Conservation (phyloP, 2,113 vertebrate genomes). For the Syngnathus scovelli region DNA sequence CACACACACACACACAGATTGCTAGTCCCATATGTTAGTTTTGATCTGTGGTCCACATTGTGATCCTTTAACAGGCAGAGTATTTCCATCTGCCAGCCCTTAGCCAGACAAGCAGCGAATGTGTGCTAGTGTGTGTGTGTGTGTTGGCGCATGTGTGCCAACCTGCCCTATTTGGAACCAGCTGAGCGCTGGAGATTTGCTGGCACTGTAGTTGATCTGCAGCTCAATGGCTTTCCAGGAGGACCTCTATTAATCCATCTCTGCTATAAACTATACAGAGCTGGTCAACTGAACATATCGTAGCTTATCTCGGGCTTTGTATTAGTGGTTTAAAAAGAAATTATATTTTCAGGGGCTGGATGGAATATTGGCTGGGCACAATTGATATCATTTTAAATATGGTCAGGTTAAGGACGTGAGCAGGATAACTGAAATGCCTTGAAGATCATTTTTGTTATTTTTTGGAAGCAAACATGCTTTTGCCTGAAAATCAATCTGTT, state of each 20-base stretch:
- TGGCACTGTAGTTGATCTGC: constrained; percentile 56
- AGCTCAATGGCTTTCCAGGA: constrained; percentile 61
- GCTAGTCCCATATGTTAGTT: constrained; percentile 50
- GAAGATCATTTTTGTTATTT: too few relatives aligned
- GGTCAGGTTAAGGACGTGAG: neutral
- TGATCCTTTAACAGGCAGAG: constrained; percentile 54
- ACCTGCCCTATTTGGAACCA: constrained; percentile 48
- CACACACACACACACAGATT: constrained; percentile 21
- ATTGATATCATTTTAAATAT: neutral
- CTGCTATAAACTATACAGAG: constrained; percentile 49
- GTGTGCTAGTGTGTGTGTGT: constrained; percentile 2
- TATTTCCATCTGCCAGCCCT: constrained; percentile 55
- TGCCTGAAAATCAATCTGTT: too few relatives aligned
- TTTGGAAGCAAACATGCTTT: too few relatives aligned
- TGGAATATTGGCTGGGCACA: neutral
- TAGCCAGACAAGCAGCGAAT: constrained; percentile 39
- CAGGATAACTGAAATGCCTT: too few relatives aligned
- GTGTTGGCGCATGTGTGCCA: constrained; percentile 28
- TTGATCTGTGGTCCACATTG: constrained; percentile 43
- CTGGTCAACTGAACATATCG: constrained; percentile 27
- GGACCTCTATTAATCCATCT: constrained; percentile 53
- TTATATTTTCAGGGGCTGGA: neutral
- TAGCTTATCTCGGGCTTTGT: constrained; percentile 23
- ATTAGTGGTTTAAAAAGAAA: neutral
- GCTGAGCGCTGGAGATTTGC: constrained; percentile 58